Evolutionary conservation across 2,888 invertebrate species (phyloP).

Genomic region (Erebia ligea): DNA sequence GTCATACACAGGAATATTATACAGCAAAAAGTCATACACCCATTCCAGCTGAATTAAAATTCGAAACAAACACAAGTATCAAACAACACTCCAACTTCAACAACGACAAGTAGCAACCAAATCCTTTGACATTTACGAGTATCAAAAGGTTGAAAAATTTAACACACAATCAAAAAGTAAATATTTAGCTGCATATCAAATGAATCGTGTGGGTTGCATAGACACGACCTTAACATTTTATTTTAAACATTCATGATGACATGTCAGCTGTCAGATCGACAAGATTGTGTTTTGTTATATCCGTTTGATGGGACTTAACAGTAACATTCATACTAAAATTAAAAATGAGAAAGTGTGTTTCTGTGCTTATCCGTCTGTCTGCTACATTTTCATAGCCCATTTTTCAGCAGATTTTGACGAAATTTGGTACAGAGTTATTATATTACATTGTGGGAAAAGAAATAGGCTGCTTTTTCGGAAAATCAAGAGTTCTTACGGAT

Average conservation of each 20-base stretch:
- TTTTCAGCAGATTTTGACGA: too few relatives aligned
- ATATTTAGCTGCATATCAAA: conserved; percentile 16
- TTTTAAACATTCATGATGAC: conserved; percentile 11
- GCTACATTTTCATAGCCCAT: too few relatives aligned
- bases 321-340: too few relatives aligned
- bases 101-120: not conserved
- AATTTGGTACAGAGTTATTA: too few relatives aligned
- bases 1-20: not conserved
- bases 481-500: too few relatives aligned
- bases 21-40: not conserved
- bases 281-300: not conserved
- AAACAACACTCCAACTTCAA: conserved; percentile 4
- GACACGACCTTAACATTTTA: conserved; percentile 1
- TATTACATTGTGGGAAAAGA: too few relatives aligned
- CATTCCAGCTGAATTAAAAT: not conserved
- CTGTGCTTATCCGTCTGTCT: too few relatives aligned
- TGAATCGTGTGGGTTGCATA: conserved; percentile 15
- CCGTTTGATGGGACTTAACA: not conserved
- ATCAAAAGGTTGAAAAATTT: conserved; percentile 16
- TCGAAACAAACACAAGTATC: not conserved
- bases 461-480: too few relatives aligned
- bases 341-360: too few relatives aligned
- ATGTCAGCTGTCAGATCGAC: conserved; percentile 14
- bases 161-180: conserved; percentile 19
- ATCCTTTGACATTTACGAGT: conserved; percentile 18